Evolutionary conservation across 1,140 invertebrate genomes (phyloP).

Genomic region (Diachasma alloeum): DNA sequence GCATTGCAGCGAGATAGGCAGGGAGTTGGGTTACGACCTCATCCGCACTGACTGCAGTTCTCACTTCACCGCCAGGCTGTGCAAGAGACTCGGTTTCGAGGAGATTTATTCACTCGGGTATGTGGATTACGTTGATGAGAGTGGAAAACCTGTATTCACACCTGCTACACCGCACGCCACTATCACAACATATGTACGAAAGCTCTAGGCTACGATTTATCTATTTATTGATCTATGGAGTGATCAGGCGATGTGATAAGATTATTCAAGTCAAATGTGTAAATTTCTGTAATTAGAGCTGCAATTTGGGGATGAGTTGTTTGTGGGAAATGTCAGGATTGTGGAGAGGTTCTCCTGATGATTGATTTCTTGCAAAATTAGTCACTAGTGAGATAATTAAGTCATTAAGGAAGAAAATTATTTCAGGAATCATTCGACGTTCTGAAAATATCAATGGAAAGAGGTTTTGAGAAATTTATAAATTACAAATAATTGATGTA

Average conservation of each 20-base stretch:
- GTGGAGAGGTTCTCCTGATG: too few species aligned
- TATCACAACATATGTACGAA: constrained; percentile 64
- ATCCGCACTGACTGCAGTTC: constrained; percentile 73
- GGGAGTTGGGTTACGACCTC: constrained; percentile 64
- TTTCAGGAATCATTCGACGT: too few species aligned
- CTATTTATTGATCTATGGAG: neutral
- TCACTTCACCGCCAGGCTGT: constrained; percentile 74
- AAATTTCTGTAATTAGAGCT: neutral
- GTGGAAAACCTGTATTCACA: constrained; percentile 68
- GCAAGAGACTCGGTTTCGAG: constrained; percentile 73
- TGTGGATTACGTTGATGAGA: constrained; percentile 68
- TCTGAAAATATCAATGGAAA: too few species aligned
- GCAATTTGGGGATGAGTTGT: neutral
- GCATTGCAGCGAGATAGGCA: constrained; percentile 68
- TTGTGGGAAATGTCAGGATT: neutral
- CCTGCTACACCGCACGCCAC: constrained; percentile 68
- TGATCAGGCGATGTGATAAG: neutral
- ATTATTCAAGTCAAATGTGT: neutral
- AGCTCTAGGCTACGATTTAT: constrained; percentile 38
- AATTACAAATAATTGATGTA: too few species aligned
- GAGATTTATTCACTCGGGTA: constrained; percentile 72
- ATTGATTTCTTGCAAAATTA: neutral
- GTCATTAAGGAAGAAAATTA: too few species aligned
- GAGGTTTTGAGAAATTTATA: too few species aligned
- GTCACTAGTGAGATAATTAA: too few species aligned